Base-by-base conservation (phyloP, 1,140 invertebrate genomes). In the Sinella curviseta region DNA sequence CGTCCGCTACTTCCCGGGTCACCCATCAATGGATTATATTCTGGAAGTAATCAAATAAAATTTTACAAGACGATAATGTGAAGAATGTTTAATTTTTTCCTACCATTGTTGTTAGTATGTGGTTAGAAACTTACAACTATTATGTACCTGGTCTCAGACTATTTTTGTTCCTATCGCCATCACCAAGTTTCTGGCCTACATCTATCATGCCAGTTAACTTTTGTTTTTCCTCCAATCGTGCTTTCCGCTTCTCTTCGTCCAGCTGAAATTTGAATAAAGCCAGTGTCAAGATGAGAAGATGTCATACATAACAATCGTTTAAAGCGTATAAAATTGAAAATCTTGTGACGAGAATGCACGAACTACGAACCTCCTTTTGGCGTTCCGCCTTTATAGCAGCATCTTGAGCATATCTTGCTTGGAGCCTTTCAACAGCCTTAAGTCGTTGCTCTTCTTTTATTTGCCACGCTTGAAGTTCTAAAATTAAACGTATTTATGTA, bases 1-100 rank as follows among this genome's bases (percentile, higher is more conserved):
- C 76, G 24, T n/a, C 34, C 33, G n/a, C 76, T 67, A 20, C 31
- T 57, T 26, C 60, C 60, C 1, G 17, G 2, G 55, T 80, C 70
- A 0, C 79, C 79, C 76, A 77, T 77, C 24, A 80, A 28, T 28
- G 79, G 79, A 74, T 80, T 80, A 33, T 80, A 80, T 34, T 74
- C 79, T 80, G 17, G 0, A 4, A 75, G 12, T 30, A 74, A 34
- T 2, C 4, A 75, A 54, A 54, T 26, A 75, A 26, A 26, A 60
- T 3, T 60, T n/a, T n/a, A 60, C 3, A 60, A 17, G 24, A 67
- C 4, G 24, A 67, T 24, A 67, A 65, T n/a, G 60, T 24, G 26
- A 79, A 67, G 16, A 28, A 0, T 2, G 73, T 14, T 20, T 73
- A 39, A 74, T 12, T 48, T 12, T 48, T 48, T 48, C 39, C 8